Base-by-base conservation (phyloP, 1,140 invertebrate genomes). In the Helicoverpa zea region DNA sequence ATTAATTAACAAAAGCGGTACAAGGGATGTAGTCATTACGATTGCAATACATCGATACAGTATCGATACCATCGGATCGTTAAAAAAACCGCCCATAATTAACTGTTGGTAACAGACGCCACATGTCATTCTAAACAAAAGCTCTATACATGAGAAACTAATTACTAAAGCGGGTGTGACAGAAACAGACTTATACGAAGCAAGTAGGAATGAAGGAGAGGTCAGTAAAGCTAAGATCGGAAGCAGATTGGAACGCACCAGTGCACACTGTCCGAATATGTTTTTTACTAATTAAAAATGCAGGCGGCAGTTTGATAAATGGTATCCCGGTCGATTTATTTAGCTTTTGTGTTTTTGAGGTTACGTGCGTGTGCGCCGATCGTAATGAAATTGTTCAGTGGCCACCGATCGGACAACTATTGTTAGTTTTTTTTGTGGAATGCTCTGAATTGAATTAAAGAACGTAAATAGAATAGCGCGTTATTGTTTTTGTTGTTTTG, bases 271-370 rank as follows among this genome's bases (percentile, higher is more conserved):
- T 86, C 89, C 90, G 88, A 93, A 93, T 93, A 87, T 89, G 85
- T 92, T 92, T 94, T 88, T 92, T 90, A 89, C 87, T 92, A 94
- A 92, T 94, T 92, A 92, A 94, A 93, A 92, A 89, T 90, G 86
- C 87, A 80, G 86, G 85, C 88, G 80, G 80, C 73, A 76, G 72
- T 84, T 88, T 90, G 87, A 91, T 90, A 86, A 88, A 92, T 92
- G 83, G 86, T 86, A 83, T 81, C 58, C 81, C 68, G 81, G 82
- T 85, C 83, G 82, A 85, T 87, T 86, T 86, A 81, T 87, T 82
- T 85, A 81, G 83, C 56, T 85, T 79, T 79, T 79, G 78, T 79
- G 78, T 79, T 79, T 79, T 79, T 73, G 78, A 73, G 68, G 68
- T 79, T 79, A 72, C 61, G 64, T 73, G 78, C 56, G 78, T 79